A percentile compares a stretch with the other conserved stretches of the same genome.
Conservation (phyloP, 2,888 invertebrate genomes). For the Nysson spinosus region DNA sequence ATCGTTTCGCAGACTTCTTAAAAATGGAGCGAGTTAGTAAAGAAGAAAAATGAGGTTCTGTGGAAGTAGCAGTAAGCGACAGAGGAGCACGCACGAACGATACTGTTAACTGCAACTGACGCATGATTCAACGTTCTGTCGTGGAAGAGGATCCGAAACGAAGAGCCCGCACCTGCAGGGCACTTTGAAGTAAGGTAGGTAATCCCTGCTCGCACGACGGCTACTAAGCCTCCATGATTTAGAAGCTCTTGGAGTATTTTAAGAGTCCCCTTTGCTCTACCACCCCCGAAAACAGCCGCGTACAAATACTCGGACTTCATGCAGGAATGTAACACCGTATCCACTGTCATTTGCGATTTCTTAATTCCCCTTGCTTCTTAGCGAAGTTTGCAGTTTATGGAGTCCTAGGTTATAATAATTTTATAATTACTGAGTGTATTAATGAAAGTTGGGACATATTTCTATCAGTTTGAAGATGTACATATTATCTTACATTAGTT, state of each 20-base stretch:
- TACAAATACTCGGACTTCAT: conserved; percentile 42
- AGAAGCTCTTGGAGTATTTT: conserved; percentile 77
- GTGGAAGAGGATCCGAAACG: conserved; percentile 62
- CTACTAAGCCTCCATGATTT: conserved; percentile 76
- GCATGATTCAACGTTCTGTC: conserved; percentile 71
- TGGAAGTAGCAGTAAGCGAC: conserved; percentile 35
- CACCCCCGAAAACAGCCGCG: conserved; percentile 61
- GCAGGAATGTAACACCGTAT: conserved; percentile 48
- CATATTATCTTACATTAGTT: no score
- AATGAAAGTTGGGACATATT: no score
- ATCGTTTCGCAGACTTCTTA: neutral
- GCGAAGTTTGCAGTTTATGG: no score
- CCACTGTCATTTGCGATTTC: conserved; percentile 49
- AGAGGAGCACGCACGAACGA: conserved; percentile 46
- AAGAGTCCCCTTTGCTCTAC: conserved; percentile 73
- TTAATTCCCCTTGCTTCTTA: conserved; percentile 46
- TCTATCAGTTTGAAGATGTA: no score
- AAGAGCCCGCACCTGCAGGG: conserved; percentile 75
- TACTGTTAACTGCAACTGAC: conserved; percentile 64
- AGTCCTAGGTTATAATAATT: no score
- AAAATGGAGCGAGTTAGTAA: neutral
- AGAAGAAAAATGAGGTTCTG: conserved; percentile 8
- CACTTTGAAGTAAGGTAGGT: conserved; percentile 76
- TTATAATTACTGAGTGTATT: no score
- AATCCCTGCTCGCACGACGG: conserved; percentile 75